Percentiles rank a stretch among this genome's conserved stretches.
Evolutionary conservation across 2,797 vertebrate genomes (phyloP).

Genomic region (Xerus rutilus): DNA sequence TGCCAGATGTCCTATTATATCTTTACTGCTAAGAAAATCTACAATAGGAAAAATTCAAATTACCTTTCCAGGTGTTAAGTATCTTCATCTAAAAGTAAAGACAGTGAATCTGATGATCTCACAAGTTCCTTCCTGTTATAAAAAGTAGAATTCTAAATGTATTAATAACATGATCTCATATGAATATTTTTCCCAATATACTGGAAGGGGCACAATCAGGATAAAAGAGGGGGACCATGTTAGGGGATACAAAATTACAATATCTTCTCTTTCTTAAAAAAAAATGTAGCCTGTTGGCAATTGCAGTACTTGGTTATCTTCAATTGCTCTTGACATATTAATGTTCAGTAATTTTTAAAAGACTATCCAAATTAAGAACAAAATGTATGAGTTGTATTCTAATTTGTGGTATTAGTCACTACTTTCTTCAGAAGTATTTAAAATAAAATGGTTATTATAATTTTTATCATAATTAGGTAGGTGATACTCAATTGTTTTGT

Average conservation of each 20-base stretch:
- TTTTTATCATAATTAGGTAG: neutral
- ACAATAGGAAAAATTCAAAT: neutral
- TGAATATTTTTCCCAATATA: neutral
- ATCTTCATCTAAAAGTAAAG: constrained; percentile 10
- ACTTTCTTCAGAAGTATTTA: constrained; percentile 27
- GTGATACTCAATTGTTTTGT: neutral
- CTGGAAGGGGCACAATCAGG: neutral
- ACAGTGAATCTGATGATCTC: neutral
- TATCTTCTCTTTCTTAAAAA: neutral
- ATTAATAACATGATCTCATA: neutral
- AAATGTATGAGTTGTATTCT: neutral
- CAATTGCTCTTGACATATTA: neutral
- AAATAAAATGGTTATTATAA: constrained; percentile 44
- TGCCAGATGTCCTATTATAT: neutral
- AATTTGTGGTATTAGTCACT: neutral
- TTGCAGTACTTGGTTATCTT: neutral
- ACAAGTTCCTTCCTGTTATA: neutral
- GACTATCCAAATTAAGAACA: neutral
- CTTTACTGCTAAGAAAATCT: neutral
- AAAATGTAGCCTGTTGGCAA: neutral
- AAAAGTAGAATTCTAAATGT: neutral
- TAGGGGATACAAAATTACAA: neutral
- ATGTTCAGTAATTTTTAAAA: constrained; percentile 7
- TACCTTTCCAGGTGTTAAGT: neutral
- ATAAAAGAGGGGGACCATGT: neutral